Base-by-base conservation (phyloP, 2,113 vertebrate genomes). In the Actenoides lindsayi region DNA sequence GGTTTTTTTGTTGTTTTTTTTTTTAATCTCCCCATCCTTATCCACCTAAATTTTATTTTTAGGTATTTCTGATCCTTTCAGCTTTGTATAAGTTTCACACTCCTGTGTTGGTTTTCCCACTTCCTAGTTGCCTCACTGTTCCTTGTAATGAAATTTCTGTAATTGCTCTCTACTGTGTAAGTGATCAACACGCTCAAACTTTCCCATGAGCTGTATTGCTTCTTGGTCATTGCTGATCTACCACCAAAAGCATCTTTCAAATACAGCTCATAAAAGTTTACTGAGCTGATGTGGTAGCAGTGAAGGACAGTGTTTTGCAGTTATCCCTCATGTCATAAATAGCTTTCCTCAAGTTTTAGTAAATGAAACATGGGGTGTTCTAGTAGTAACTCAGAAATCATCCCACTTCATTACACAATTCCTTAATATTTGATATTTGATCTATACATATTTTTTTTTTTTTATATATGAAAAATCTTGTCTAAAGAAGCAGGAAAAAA, bases 291-390 rank as follows among this genome's bases (percentile, higher is more conserved):
- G 14, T 6, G 24, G 53, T 60, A 67, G 74, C n/a, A 59, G 63
- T 63, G 42, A 63, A 86, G 4, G 13, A 46, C 57, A 56, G 57
- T 74, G 64, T 23, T 95, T 96, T 90, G 62, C 31, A 64, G 30
- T 95, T 82, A 84, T 79, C 67, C 62, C n/a, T 85, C 24, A 16
- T 77, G 53, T n/a, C 90, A 94, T 75, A 85, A 90, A 92, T 13
- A 87, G 64, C 41, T 95, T 96, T 94, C 70, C 89, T 96, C 46
- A 50, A 51, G 54, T 63, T 94, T 96, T 83, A 70, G 37, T 71
- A 81, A 94, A 87, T 94, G 89, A 98, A 94, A 97, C 96, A 96
- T n/a, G 37, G 76, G 48, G 13, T 94, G 73, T 94, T 97, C 87
- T 95, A 82, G 30, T 51, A 94, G 39, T 97, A 93, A 98, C 86